Evolutionary conservation across 2,888 invertebrate species (phyloP).

Genomic region (Cancer borealis): DNA sequence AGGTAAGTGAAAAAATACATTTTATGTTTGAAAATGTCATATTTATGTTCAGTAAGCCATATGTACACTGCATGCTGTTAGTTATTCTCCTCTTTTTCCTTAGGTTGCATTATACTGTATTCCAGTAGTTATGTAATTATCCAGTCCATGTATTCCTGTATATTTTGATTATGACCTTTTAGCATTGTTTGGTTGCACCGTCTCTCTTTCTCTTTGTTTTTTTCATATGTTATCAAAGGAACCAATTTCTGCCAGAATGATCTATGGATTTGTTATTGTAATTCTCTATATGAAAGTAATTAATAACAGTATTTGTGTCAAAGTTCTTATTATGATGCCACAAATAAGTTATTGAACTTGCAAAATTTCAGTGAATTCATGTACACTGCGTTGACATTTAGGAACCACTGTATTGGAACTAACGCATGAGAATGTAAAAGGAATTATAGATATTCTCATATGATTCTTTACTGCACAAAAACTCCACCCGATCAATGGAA

Average conservation of each 20-base stretch:
- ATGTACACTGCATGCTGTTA: background rate
- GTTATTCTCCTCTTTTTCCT: background rate
- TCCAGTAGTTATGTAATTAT: background rate
- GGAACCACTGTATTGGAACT: background rate
- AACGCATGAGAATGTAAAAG: background rate
- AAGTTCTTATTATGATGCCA: background rate
- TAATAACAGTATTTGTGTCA: background rate
- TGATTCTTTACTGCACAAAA: background rate
- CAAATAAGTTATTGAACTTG: background rate
- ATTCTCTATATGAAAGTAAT: background rate
- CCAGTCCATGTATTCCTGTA: background rate
- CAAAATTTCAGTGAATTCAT: background rate
- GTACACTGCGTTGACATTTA: background rate
- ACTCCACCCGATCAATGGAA: background rate
- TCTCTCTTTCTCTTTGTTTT: background rate
- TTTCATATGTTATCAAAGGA: background rate
- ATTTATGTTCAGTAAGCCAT: background rate
- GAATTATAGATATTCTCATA: background rate
- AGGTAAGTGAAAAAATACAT: too few species aligned
- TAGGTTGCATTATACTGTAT: background rate
- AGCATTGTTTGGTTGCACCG: background rate
- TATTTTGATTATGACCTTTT: background rate
- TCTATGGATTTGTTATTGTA: background rate
- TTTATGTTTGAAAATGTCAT: too few species aligned
- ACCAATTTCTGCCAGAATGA: background rate